Conservation (phyloP, 2,113 vertebrate species). For the Prunella himalayana region DNA sequence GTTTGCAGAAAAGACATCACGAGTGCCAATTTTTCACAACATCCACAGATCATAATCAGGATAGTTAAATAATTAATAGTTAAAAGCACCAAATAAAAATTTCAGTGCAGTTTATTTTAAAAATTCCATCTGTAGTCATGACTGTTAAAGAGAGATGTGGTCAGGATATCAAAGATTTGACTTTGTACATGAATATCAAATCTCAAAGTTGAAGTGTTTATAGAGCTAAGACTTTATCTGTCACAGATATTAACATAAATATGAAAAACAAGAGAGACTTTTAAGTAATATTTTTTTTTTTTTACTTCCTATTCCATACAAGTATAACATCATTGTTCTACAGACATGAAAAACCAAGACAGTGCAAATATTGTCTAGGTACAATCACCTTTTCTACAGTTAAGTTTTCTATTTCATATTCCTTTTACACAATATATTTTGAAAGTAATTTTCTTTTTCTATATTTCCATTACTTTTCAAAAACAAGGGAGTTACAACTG, state of each 20-base stretch:
- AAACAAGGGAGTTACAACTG: not conserved
- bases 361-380: not conserved
- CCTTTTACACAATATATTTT: not conserved
- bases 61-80: not conserved
- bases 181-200: not conserved
- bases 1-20: not conserved
- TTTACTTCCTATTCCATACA: not conserved
- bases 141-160: not conserved
- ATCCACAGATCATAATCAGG: not conserved
- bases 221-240: not conserved
- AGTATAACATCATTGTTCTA: not conserved
- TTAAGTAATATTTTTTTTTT: not conserved
- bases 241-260: not conserved
- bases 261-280: not conserved
- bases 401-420: not conserved
- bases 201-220: not conserved
- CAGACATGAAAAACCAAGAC: not conserved
- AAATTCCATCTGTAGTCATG: not conserved
- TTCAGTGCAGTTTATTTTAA: not conserved
- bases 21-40: not conserved
- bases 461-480: not conserved
- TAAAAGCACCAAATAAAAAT: not conserved
- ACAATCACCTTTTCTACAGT: not conserved
- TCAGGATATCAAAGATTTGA: not conserved
- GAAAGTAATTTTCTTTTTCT: not conserved